Base-by-base conservation (phyloP, 2,113 vertebrate species). In the Lontra canadensis region DNA sequence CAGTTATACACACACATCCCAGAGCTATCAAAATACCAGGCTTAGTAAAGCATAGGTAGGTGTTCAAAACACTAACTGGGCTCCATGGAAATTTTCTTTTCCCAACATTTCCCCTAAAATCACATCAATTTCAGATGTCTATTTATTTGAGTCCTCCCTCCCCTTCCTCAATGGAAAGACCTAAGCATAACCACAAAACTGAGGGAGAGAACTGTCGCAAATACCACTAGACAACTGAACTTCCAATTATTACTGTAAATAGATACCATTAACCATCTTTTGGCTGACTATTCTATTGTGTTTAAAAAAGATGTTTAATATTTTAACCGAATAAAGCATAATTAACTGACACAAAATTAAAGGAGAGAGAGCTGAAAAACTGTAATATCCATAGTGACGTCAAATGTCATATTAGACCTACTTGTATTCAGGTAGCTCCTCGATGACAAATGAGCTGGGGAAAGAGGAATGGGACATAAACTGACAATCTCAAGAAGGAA, bases 301-400 rank as follows among this genome's bases (percentile, higher is more conserved):
- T 88, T 90, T 95, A 55, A 94, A 94, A 90, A 13, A 96, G 61
- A 91, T 57, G 15, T 42, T 88, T 80, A 90, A 83, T 95, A 57
- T 67, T 95, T 96, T 59, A 71, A 65, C 47, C 91, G 69, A 95
- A 74, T 84, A 96, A 80, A 90, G 94, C 76, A 88, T 20, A 96
- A 80, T 36, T 49, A 49, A 14, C 13, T 83, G 69, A 93, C 59
- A 88, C 6, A 86, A 95, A 96, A 90, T 88, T 83, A 93, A 95
- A 93, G 23, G 36, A 18, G 91, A 96, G 39, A 93, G 13, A 92
- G 52, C 59, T 93, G 39, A 88, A 94, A 92, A 88, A 61, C 55
- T 79, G 73, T 67, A 92, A 79, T 8, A 71, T 97, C 92, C 11
- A 44, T 21, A 69, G 57, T 81, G 29, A 76, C 81, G 49, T 52